Conservation (phyloP, 2,888 invertebrate species). For the Fissipunctia ypsillon region DNA sequence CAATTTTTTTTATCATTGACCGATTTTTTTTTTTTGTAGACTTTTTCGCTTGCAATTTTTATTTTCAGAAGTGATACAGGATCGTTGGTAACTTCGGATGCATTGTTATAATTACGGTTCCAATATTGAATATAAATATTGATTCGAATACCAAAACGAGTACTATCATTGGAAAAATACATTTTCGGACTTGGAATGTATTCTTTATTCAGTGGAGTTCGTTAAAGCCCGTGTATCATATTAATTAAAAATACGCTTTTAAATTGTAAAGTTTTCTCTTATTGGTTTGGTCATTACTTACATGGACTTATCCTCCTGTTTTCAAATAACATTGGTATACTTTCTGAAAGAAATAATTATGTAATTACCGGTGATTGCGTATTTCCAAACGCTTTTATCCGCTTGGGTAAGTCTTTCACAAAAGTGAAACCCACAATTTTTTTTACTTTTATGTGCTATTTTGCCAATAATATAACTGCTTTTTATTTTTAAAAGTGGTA, state of each 20-base stretch:
- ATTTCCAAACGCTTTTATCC: not conserved
- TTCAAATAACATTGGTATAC: no score
- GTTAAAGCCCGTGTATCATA: slow-evolving; percentile 1
- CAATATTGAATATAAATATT: slow-evolving; percentile 43
- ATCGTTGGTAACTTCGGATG: slow-evolving; percentile 2
- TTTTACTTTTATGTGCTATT: not conserved
- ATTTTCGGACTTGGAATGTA: slow-evolving; percentile 3
- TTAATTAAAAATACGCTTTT: slow-evolving; percentile 16
- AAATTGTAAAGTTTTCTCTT: not conserved
- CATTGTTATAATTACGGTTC: slow-evolving; percentile 4
- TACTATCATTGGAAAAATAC: slow-evolving; percentile 8
- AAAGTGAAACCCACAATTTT: not conserved
- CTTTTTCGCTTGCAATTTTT: not conserved
- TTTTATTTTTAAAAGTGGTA: not conserved
- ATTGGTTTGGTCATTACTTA: slow-evolving; percentile 10
- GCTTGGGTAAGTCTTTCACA: no score
- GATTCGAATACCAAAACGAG: slow-evolving; percentile 24
- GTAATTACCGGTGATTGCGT: not conserved
- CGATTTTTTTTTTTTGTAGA: not conserved
- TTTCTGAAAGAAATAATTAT: slow-evolving; percentile 7
- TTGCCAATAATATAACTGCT: not conserved
- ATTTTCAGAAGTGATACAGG: not conserved
- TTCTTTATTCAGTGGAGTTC: slow-evolving; percentile 4
- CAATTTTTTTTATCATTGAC: not conserved
- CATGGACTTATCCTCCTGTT: not conserved